Evolutionary conservation across 2,888 invertebrate species (phyloP).

Genomic region (Drosophila greeni): DNA sequence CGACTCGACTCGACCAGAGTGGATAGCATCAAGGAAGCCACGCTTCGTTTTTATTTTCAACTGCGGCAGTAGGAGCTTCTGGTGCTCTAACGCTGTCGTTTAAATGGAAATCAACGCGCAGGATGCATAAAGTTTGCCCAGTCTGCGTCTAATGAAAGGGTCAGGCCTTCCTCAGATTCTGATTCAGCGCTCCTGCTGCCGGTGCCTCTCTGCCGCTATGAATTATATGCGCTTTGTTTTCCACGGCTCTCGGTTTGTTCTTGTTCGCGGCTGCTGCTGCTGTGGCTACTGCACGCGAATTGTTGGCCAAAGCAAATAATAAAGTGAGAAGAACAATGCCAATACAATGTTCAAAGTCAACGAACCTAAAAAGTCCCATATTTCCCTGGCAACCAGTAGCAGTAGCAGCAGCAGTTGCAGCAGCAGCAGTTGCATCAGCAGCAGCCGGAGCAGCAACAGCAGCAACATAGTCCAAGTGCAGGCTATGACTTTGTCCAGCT

Average conservation of each 20-base stretch:
- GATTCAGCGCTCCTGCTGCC: slow-evolving; percentile 23
- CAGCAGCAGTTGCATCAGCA: slow-evolving; percentile 9
- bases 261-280: slow-evolving; percentile 31
- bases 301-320: slow-evolving; percentile 68
- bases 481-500: slow-evolving; percentile 62
- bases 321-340: slow-evolving; percentile 75
- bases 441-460: slow-evolving; percentile 16
- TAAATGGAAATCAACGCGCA: slow-evolving; percentile 74
- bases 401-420: slow-evolving; percentile 13
- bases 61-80: slow-evolving; percentile 32
- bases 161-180: slow-evolving; percentile 50
- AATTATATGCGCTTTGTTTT: slow-evolving; percentile 72
- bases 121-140: slow-evolving; percentile 70
- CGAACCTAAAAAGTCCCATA: slow-evolving; percentile 74
- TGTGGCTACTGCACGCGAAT: slow-evolving; percentile 70
- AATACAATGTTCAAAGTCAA: slow-evolving; percentile 73
- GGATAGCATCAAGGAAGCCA: slow-evolving; percentile 73
- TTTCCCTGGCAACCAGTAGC: slow-evolving; percentile 49
- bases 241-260: slow-evolving; percentile 25
- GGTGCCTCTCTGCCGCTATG: slow-evolving; percentile 51
- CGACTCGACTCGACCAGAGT: slow-evolving; percentile 22
- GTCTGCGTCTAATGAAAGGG: slow-evolving; percentile 71
- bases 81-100: slow-evolving; percentile 70
- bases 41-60: slow-evolving; percentile 14
- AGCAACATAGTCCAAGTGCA: slow-evolving; percentile 45